Conservation (phyloP, 2,888 invertebrate genomes). For the Luffia ferchaultella region DNA sequence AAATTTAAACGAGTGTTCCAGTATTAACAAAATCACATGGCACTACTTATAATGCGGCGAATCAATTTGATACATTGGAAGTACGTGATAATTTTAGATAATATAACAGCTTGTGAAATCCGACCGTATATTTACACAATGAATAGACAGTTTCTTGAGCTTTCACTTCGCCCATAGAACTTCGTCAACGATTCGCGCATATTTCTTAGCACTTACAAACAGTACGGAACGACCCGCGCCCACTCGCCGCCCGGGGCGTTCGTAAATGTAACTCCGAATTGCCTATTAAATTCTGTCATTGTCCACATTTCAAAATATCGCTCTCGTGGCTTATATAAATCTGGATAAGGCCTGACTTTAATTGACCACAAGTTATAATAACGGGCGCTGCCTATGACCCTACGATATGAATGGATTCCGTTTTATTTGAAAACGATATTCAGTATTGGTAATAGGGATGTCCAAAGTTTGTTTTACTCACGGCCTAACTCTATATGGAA, state of each 20-base stretch:
- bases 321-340: background rate
- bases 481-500: too few species aligned
- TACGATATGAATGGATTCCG: too few species aligned
- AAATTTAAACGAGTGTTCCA: too few species aligned
- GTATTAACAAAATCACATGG: too few species aligned
- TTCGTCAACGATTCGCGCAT: slow-evolving; percentile 3
- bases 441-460: too few species aligned
- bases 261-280: slow-evolving; percentile 28
- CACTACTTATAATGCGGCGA: too few species aligned
- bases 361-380: background rate
- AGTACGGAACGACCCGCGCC: slow-evolving; percentile 47
- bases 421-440: too few species aligned
- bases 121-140: background rate
- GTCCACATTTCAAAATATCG: slow-evolving; percentile 7
- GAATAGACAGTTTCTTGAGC: background rate
- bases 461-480: too few species aligned
- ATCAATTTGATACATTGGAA: too few species aligned
- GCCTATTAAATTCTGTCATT: slow-evolving; percentile 23
- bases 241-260: slow-evolving; percentile 18
- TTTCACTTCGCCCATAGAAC: slow-evolving; percentile 7
- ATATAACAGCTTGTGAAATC: background rate
- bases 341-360: background rate
- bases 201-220: slow-evolving; percentile 14
- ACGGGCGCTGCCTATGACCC: too few species aligned
- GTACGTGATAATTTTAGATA: too few species aligned